Base-by-base conservation (phyloP, 2,113 vertebrate genomes). In the Lycocorax pyrrhopterus region DNA sequence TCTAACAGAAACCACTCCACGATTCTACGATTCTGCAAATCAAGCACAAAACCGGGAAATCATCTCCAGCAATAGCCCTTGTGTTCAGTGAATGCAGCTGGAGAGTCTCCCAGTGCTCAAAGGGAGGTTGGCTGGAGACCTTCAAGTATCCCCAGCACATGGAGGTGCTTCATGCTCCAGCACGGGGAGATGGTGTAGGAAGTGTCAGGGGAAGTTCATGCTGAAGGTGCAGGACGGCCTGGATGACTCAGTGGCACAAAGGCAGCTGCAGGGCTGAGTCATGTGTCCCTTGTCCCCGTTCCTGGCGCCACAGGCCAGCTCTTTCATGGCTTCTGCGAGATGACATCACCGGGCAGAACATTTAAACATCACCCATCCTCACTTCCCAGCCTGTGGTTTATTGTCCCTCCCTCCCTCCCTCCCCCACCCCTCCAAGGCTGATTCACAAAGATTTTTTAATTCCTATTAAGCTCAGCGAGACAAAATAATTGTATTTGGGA, bases 401-500 rank as follows among this genome's bases (percentile, higher is more conserved):
- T 27, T 30, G 29, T 69, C 58, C 68, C 41, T 92, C 52, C 66
- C 63, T 87, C 44, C 60, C 59, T 87, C 51, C 62, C 52, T 89
- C 73, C 63, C 22, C 67, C 88, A 64, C 16, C 51, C 82, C 51
- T 88, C 58, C 71, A 76, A 93, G 82, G 90, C 94, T 96, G 95
- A 94, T 96, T 94, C 94, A 96, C 83, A 83, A 73, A 90, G 85
- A 72, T 55, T 82, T 94, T 85, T 90, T 46, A 93, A 90, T 91
- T 94, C 75, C 67, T 91, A 46, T 90, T 87, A 87, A 95, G 87
- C 78, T 90, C 72, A 90, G 62, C 0, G 0, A 94, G 88, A 93
- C 82, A 94, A 91, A 96, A 90, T 85, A 93, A 95, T 94, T 93
- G 90, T 66, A 73, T 94, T 88, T 94, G 90, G 90, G 96, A 93